These are phyloP conservation scores for Pterostichus madidus DNA, from an alignment of 2,888 invertebrate genomes.

Conservation along the genomic window DNA sequence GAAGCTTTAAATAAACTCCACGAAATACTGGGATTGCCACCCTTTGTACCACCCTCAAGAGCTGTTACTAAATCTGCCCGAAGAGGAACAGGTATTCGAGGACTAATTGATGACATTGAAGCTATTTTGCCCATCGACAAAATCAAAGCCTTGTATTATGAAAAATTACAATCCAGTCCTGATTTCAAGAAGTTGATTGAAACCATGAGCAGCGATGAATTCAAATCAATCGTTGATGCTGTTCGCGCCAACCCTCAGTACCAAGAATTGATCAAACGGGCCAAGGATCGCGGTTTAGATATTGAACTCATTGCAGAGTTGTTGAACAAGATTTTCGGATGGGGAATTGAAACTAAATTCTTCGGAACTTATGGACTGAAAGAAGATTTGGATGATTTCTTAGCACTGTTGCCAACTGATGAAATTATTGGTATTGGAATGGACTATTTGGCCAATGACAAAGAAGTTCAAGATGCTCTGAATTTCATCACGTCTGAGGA, in stretches of 20 bases:
- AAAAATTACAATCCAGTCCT: conserved; percentile 71
- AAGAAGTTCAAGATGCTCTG: conserved; percentile 69
- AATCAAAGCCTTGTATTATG: conserved; percentile 70
- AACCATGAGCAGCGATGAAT: too few species aligned
- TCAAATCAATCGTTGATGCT: too few species aligned
- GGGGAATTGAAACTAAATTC: too few species aligned
- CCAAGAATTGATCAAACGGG: too few species aligned
- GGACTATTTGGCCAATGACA: conserved; percentile 69
- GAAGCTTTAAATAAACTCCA: conserved; percentile 70
- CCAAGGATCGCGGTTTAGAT: too few species aligned
- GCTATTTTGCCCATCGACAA: conserved; percentile 71
- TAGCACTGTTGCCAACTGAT: not conserved
- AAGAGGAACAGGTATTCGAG: conserved; percentile 70
- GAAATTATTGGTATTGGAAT: conserved; percentile 69
- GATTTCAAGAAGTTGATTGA: too few species aligned
- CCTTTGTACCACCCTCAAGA: conserved; percentile 48
- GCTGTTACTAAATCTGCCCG: conserved; percentile 31
- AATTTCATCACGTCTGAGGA: conserved; percentile 70
- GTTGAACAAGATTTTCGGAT: too few species aligned
- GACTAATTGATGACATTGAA: conserved; percentile 71
- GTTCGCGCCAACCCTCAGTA: too few species aligned
- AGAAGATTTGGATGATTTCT: not conserved
- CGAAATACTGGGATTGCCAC: conserved; percentile 69
- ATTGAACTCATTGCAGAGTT: too few species aligned
- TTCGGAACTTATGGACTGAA: too few species aligned